Percentiles rank a stretch among this genome's conserved stretches.
Evolutionary conservation across 2,797 vertebrate genomes (phyloP).

Genomic region (Astyanax mexicanus): DNA sequence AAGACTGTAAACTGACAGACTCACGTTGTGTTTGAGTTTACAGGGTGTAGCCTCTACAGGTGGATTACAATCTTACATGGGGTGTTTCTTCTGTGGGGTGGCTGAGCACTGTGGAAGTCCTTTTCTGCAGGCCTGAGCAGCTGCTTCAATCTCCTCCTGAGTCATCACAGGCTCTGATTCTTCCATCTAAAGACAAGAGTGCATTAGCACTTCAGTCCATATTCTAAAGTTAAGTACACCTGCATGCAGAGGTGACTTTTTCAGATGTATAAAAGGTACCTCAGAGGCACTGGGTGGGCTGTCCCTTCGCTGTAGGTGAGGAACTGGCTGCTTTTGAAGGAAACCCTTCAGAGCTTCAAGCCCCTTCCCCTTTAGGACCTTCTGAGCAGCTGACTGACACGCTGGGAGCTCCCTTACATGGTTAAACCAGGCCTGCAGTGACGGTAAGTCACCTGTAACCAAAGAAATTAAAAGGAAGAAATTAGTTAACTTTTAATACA

Average conservation of each 20-base stretch:
- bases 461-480: background rate
- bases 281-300: slow-evolving; percentile 72
- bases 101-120: slow-evolving; percentile 61
- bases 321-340: slow-evolving; percentile 85
- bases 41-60: too few species aligned
- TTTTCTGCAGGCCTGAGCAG: slow-evolving; percentile 76
- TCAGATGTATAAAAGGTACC: slow-evolving; percentile 68
- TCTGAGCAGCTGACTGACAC: slow-evolving; percentile 79
- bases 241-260: background rate
- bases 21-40: background rate
- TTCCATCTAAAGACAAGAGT: slow-evolving; percentile 65
- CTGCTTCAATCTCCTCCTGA: slow-evolving; percentile 82
- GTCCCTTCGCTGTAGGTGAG: slow-evolving; percentile 67
- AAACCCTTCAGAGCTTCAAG: slow-evolving; percentile 79
- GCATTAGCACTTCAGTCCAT: background rate
- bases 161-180: slow-evolving; percentile 75
- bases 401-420: slow-evolving; percentile 73
- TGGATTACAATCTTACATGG: slow-evolving; percentile 81
- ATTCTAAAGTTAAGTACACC: background rate
- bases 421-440: slow-evolving; percentile 85
- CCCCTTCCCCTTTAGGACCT: slow-evolving; percentile 80
- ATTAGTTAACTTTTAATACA: too few species aligned
- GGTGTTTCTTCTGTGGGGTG: slow-evolving; percentile 72
- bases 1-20: background rate
- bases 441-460: slow-evolving; percentile 75